phyloP scores from a whole-genome alignment of 35 echinoderm and acorn worm species.

The Hemicentrotus pulcherrimus region DNA sequence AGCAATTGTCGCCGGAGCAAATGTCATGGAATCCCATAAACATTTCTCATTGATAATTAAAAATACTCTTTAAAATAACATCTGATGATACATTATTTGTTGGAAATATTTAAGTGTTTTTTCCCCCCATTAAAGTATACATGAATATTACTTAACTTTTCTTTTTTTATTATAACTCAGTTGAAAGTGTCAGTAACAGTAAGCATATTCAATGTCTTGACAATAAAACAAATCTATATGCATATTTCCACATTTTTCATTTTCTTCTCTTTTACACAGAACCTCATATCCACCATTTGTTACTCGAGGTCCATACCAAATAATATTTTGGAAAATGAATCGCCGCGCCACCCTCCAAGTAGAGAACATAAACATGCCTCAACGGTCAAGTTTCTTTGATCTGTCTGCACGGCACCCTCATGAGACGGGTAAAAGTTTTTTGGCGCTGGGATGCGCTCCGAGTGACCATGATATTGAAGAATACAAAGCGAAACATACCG shows the following conservation, averaged over 20 bases:
- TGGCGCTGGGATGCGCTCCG: constrained; percentile 47
- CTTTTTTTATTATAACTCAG: not conserved
- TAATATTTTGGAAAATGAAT: not conserved
- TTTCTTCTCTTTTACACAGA: not conserved
- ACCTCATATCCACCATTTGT: not conserved
- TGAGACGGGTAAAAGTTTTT: constrained; percentile 52
- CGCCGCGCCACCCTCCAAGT: constrained; percentile 17
- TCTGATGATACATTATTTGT: too few species aligned
- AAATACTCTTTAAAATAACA: too few species aligned
- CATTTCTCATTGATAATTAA: too few species aligned
- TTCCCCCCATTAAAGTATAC: not conserved
- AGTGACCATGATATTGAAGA: constrained; percentile 55
- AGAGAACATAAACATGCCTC: not conserved
- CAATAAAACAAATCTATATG: too few species aligned
- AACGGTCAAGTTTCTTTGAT: constrained; percentile 50
- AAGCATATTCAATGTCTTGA: not conserved
- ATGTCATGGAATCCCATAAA: too few species aligned
- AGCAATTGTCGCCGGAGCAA: too few species aligned
- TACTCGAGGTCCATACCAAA: not conserved
- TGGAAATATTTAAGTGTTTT: too few species aligned
- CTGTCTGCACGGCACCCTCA: constrained; percentile 35
- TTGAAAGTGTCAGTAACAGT: not conserved
- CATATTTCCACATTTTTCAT: not conserved
- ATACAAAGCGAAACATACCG: constrained; percentile 28
- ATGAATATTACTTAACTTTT: too few species aligned